Evolutionary conservation across 2,888 invertebrate genomes (phyloP).

Genomic region (Fragum fragum): DNA sequence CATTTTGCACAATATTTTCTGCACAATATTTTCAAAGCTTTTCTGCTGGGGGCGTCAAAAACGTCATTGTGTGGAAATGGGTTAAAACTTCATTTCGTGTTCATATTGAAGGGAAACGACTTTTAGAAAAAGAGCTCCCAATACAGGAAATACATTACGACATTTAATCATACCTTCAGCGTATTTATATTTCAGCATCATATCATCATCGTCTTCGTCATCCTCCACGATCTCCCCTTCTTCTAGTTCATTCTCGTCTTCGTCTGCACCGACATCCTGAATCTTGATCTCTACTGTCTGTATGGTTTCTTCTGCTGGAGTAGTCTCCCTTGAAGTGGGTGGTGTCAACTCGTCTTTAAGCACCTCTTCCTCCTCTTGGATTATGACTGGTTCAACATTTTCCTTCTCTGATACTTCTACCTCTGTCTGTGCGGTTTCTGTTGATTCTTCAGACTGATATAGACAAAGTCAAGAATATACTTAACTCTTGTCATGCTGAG

Average conservation of each 20-base stretch:
- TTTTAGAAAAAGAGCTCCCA: too few relatives aligned
- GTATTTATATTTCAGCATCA: constrained; percentile 73
- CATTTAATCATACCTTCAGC: constrained; percentile 76
- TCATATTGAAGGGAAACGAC: too few relatives aligned
- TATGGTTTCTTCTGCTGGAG: constrained; percentile 39
- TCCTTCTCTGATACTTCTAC: constrained; percentile 35
- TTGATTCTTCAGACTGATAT: constrained; percentile 5
- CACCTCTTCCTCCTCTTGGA: constrained; percentile 3
- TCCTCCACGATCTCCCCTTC: constrained; percentile 52
- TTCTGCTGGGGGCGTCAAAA: too few relatives aligned
- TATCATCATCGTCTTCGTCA: constrained; percentile 41
- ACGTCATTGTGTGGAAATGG: too few relatives aligned
- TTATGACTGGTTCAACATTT: constrained; percentile 31
- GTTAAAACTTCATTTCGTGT: too few relatives aligned
- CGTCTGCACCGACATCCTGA: constrained; percentile 61
- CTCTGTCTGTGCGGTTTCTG: constrained; percentile 20
- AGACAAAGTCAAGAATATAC: too few relatives aligned
- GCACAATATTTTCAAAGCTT: too few relatives aligned
- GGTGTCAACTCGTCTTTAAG: constrained; percentile 21
- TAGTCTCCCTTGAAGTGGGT: constrained; percentile 21
- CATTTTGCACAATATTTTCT: too few relatives aligned
- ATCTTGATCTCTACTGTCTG: constrained; percentile 70
- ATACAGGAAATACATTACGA: too few relatives aligned
- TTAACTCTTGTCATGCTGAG: too few relatives aligned
- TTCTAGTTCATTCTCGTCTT: constrained; percentile 67